Evolutionary conservation across 2,888 invertebrate species (phyloP).

Genomic region (Cephus nigrinus): DNA sequence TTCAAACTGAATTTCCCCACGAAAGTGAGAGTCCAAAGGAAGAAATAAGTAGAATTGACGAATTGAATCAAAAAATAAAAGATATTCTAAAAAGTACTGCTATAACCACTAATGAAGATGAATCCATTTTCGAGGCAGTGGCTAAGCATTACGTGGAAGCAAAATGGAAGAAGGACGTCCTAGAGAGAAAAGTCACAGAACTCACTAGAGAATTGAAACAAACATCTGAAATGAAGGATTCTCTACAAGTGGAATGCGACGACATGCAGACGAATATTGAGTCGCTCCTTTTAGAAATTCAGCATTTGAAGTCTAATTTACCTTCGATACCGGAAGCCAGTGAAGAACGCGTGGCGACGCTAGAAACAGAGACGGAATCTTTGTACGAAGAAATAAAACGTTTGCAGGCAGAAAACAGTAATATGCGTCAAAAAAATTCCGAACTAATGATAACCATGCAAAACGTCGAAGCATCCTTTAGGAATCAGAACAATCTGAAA

Average conservation of each 20-base stretch:
- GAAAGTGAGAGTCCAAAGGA: conserved; percentile 11
- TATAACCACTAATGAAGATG: conserved; percentile 56
- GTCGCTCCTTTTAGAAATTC: conserved; percentile 50
- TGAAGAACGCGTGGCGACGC: conserved; percentile 55
- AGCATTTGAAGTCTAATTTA: conserved; percentile 53
- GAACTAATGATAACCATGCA: conserved; percentile 43
- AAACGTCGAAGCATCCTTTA: conserved; percentile 65
- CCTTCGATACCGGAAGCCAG: conserved; percentile 61
- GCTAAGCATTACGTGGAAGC: conserved; percentile 51
- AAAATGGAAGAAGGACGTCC: conserved; percentile 60
- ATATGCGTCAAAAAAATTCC: conserved; percentile 41
- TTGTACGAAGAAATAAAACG: conserved; percentile 65
- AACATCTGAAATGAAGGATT: conserved; percentile 50
- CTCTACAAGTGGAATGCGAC: conserved; percentile 55
- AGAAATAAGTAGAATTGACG: conserved; percentile 30
- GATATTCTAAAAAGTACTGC: conserved; percentile 62
- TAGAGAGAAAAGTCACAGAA: conserved; percentile 62
- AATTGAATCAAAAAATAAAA: conserved; percentile 60
- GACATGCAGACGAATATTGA: conserved; percentile 62
- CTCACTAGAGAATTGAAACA: conserved; percentile 53
- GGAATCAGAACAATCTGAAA: conserved; percentile 69
- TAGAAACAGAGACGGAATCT: conserved; percentile 61
- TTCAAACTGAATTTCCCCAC: conserved; percentile 24
- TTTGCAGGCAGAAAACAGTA: conserved; percentile 60
- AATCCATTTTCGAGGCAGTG: conserved; percentile 48